These are phyloP conservation scores for Tachyglossus aculeatus DNA, from an alignment of 2,797 vertebrate species.

Conservation along the genomic window DNA sequence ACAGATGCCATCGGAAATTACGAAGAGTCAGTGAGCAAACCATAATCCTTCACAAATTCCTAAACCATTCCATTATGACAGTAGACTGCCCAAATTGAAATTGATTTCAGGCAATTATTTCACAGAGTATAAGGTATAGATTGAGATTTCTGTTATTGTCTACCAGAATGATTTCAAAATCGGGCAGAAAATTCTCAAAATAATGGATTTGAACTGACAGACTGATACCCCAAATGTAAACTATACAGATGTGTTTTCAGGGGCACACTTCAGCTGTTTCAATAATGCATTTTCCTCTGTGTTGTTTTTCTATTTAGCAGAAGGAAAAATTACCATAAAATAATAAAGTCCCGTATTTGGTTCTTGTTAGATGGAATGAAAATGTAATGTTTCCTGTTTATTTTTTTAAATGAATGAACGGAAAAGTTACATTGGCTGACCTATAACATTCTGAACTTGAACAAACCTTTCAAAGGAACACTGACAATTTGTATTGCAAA, in stretches of 20 bases:
- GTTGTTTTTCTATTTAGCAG: background rate
- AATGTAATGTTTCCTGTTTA: conserved; percentile 27
- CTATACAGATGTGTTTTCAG: background rate
- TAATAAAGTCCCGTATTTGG: background rate
- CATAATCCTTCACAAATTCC: conserved; percentile 14
- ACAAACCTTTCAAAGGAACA: conserved; percentile 30
- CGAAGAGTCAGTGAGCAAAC: background rate
- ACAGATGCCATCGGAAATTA: conserved; percentile 32
- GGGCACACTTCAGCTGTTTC: background rate
- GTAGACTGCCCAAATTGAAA: background rate
- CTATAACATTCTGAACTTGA: background rate
- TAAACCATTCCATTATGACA: conserved; percentile 27
- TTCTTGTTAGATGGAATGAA: conserved; percentile 2
- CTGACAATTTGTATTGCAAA: conserved; percentile 44
- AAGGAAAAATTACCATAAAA: background rate
- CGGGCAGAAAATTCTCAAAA: background rate
- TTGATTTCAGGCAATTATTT: background rate
- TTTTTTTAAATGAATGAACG: conserved; percentile 16
- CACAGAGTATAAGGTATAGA: conserved; percentile 16
- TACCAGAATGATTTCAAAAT: background rate
- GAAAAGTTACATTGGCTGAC: conserved; percentile 6
- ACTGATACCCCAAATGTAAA: rapidly evolving
- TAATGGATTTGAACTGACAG: background rate
- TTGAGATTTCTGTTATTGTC: background rate
- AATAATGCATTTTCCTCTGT: background rate